phyloP scores from a whole-genome alignment of 2,888 invertebrate species.

The Proisotoma minuta region DNA sequence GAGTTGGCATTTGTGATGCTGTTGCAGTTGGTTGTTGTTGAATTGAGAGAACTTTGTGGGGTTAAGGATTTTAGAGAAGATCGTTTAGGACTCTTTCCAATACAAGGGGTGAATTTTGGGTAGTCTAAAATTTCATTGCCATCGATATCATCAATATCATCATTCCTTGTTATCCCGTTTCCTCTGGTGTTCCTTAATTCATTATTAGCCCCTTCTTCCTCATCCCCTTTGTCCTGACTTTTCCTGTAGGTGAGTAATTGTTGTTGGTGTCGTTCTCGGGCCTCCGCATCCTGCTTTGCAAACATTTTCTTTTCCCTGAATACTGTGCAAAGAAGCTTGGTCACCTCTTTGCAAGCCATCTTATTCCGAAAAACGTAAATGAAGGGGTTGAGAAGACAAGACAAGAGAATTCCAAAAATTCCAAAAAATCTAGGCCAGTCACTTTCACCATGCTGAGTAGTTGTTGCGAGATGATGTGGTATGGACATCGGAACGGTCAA shows the following conservation, averaged over 20 bases:
- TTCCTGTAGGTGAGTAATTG: not conserved
- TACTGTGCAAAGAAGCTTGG: conserved; percentile 46
- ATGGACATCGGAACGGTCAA: conserved; percentile 2
- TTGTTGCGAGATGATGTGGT: no score
- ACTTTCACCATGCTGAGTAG: conserved; percentile 1
- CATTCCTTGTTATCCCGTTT: not conserved
- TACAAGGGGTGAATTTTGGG: conserved; percentile 23
- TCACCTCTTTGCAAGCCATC: conserved; percentile 51
- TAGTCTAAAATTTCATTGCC: conserved; percentile 11
- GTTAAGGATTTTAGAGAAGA: conserved; percentile 48
- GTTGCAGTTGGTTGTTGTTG: conserved; percentile 42
- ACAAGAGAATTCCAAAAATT: conserved; percentile 51
- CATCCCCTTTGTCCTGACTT: conserved; percentile 1
- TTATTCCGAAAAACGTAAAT: conserved; percentile 56
- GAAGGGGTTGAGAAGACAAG: conserved; percentile 54
- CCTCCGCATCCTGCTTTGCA: not conserved
- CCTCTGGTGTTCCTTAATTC: not conserved
- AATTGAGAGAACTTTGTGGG: conserved; percentile 46
- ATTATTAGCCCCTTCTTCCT: not conserved
- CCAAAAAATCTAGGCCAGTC: conserved; percentile 46
- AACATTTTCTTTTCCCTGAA: conserved; percentile 16
- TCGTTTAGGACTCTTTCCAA: conserved; percentile 44
- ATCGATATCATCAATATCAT: conserved; percentile 5
- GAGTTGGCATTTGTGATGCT: conserved; percentile 23
- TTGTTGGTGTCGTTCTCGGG: not conserved